Percentiles rank a stretch among this genome's conserved stretches.
Conservation (phyloP, 2,113 vertebrate genomes). For the Mellivora capensis region DNA sequence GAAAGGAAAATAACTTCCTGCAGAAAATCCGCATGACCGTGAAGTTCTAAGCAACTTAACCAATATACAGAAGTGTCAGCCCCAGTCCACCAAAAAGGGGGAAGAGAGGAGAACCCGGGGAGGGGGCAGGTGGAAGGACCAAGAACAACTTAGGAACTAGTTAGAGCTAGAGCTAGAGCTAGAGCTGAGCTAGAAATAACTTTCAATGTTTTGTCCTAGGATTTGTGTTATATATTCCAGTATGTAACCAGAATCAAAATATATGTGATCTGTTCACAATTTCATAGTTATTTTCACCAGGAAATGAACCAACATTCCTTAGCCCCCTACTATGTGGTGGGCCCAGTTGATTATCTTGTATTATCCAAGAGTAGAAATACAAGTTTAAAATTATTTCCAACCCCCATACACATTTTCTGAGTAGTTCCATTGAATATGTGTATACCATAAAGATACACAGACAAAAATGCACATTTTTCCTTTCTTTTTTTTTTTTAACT, state of each 20-base stretch:
- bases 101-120: accelerated
- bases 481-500: too few relatives aligned
- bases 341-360: neutral
- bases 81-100: neutral
- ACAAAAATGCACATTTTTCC: neutral
- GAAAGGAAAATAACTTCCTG: slow-evolving; percentile 15
- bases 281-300: neutral
- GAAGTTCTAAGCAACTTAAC: neutral
- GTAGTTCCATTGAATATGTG: neutral
- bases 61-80: neutral
- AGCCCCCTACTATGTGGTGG: neutral
- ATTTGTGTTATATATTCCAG: neutral
- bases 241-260: neutral
- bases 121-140: accelerated
- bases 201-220: neutral
- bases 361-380: neutral
- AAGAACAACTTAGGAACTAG: neutral
- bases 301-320: slow-evolving; percentile 1
- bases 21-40: neutral
- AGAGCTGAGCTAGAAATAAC: neutral
- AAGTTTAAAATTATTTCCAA: neutral
- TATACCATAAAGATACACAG: neutral
- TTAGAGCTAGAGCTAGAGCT: too few relatives aligned
- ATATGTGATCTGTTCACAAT: neutral
- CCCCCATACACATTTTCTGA: neutral